Base-by-base conservation (phyloP, 2,113 vertebrate species). In the Aplodontia rufa region DNA sequence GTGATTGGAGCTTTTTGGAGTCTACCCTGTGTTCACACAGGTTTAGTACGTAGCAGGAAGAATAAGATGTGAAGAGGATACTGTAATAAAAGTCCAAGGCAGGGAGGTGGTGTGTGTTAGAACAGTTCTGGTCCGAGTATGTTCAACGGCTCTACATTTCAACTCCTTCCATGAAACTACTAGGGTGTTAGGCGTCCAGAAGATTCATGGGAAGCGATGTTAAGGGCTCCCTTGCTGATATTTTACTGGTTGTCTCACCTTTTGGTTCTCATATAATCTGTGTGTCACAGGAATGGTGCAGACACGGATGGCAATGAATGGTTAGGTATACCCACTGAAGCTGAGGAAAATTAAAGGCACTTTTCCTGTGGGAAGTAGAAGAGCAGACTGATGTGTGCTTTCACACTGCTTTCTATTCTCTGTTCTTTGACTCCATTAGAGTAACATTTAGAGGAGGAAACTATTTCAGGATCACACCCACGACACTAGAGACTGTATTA, bases 391-490 rank as follows among this genome's bases (percentile, higher is more conserved):
- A 53, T 45, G 17, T n/a, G 8, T 76, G 71, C 68, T 62, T 97
- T 83, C 72, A 93, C 84, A 76, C 40, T 92, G 60, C 84, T 90
- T 90, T 81, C 75, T 74, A 5, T 80, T 71, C 51, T 76, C 40
- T 90, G 62, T 80, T 91, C 84, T 92, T 89, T 74, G 83, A 74
- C 68, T 94, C 40, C 9, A 14, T 81, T 82, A 64, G 82, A 94
- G 90, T 71, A 97, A 68, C n/a, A 58, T 87, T 88, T 78, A 68
- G 86, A 62, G 71, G 66, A 28, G 78, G 75, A 78, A 87, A 87
- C 64, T 93, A 86, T 92, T 94, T 91, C 78, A 69, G 87, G 68
- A 68, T 91, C 86, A 92, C 53, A 90, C 89, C 90, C 85, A 96
- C 47, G 0, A 51, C 62, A 58, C 78, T 80, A 9, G 75, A 74